These are phyloP conservation scores for Emesis russula DNA, from an alignment of 2,888 invertebrate species.

Conservation along the genomic window DNA sequence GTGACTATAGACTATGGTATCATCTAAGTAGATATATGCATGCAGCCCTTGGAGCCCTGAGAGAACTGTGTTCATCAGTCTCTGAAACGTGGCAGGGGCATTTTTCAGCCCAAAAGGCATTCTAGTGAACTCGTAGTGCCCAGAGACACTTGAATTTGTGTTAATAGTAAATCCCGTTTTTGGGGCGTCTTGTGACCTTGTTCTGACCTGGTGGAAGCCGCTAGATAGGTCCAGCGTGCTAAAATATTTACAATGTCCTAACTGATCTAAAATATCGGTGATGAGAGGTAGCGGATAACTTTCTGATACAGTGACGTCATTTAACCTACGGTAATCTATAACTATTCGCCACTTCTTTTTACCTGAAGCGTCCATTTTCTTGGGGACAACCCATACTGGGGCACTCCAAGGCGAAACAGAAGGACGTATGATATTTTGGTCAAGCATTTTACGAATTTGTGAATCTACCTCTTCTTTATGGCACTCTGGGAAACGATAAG, in stretches of 20 bases:
- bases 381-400: conserved; percentile 65
- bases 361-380: conserved; percentile 57
- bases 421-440: conserved; percentile 67
- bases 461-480: conserved; percentile 57
- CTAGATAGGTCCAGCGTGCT: conserved; percentile 1
- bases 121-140: too few species aligned
- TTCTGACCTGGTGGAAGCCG: background rate
- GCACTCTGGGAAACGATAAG: conserved; percentile 77
- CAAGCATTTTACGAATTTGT: conserved; percentile 52
- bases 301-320: conserved; percentile 17
- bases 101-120: too few species aligned
- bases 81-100: too few species aligned
- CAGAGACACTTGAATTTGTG: too few species aligned
- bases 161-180: too few species aligned
- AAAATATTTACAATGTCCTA: conserved; percentile 29
- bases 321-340: background rate
- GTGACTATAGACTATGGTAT: too few species aligned
- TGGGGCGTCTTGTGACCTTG: too few species aligned
- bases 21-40: too few species aligned
- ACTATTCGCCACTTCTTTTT: conserved; percentile 32
- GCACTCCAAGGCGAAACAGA: conserved; percentile 56
- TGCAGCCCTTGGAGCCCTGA: too few species aligned
- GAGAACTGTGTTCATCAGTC: too few species aligned
- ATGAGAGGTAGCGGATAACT: conserved; percentile 15
- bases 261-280: conserved; percentile 26